Base-by-base conservation (phyloP, 2,888 invertebrate genomes). In the Sepioteuthis lessoniana region DNA sequence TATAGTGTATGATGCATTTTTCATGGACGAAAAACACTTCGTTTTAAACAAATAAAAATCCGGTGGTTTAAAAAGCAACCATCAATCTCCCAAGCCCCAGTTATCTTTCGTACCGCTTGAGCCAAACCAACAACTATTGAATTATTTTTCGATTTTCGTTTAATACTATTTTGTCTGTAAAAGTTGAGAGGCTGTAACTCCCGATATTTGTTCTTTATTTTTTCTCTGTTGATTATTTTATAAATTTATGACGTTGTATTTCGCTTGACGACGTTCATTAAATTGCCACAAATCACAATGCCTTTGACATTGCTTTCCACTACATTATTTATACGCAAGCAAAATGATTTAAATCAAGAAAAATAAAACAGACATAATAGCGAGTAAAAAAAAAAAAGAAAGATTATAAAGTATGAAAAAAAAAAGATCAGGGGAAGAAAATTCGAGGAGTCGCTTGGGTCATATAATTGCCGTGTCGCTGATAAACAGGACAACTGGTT, bases 271-370 rank as follows among this genome's bases (percentile, higher is more conserved):
- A n/a, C n/a, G n/a, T 76, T 35, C 76, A 16, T 76, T 76, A 76
- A 76, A n/a, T 76, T 76, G 76, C 76, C 76, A 76, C 76, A 76
- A 76, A 76, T 76, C 76, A 76, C 76, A 76, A 76, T 76, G n/a
- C 16, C 31, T 76, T 76, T 76, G 76, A 13, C 76, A 76, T 76
- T n/a, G 8, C 76, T 76, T n/a, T 76, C 76, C 76, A n/a, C n/a
- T 76, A 76, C 76, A 76, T 76, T 76, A 76, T 76, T 76, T 10
- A 76, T 76, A 16, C 25, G 55, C 55, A 55, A 55, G 55, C 47
- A 13, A 19, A 47, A 47, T 47, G 47, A 16, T 16, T 47, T 47
- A 16, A 19, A 47, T 8, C 1, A 19, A 47, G 19, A 47, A 47
- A 47, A 55, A 55, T 25, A 28, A 21, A 55, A 55, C 25, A 55